Percentiles rank a stretch among this genome's conserved stretches.
Conservation (phyloP, 1,140 invertebrate species). For the Drosophila sturtevanti region DNA sequence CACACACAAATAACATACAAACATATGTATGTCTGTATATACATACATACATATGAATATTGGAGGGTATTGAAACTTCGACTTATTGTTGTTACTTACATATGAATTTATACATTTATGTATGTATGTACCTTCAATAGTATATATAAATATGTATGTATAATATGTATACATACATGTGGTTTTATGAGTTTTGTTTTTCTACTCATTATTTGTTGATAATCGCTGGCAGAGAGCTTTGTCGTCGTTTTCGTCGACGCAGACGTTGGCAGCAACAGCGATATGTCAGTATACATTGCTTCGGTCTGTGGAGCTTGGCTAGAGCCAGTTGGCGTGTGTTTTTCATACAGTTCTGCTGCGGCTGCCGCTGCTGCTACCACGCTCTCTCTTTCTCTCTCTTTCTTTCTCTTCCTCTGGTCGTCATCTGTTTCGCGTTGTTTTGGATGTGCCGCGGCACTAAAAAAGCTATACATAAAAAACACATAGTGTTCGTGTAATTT, state of each 20-base stretch:
- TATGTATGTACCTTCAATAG: no score
- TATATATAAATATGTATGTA: not conserved
- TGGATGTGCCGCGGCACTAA: constrained; percentile 24
- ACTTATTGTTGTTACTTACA: not conserved
- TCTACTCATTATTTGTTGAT: constrained; percentile 38
- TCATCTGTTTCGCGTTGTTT: constrained; percentile 35
- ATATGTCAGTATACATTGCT: constrained; percentile 56
- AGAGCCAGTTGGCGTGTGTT: constrained; percentile 2
- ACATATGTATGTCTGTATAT: no score
- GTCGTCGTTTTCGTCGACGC: constrained; percentile 9
- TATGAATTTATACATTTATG: no score
- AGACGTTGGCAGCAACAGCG: constrained; percentile 24
- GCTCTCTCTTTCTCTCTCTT: constrained; percentile 9
- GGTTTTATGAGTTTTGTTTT: not conserved
- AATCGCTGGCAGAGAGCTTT: constrained; percentile 25
- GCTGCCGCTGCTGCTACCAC: constrained; percentile 9
- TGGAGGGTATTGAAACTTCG: not conserved
- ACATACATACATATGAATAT: no score
- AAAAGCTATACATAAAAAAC: not conserved
- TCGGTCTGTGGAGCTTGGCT: constrained; percentile 61
- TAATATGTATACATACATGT: not conserved
- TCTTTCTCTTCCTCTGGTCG: constrained; percentile 29
- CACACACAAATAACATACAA: no score
- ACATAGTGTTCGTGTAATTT: constrained; percentile 33
- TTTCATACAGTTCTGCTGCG: constrained; percentile 4